Evolutionary conservation across 2,888 invertebrate species (phyloP).

Genomic region (Amaurobius ferox): DNA sequence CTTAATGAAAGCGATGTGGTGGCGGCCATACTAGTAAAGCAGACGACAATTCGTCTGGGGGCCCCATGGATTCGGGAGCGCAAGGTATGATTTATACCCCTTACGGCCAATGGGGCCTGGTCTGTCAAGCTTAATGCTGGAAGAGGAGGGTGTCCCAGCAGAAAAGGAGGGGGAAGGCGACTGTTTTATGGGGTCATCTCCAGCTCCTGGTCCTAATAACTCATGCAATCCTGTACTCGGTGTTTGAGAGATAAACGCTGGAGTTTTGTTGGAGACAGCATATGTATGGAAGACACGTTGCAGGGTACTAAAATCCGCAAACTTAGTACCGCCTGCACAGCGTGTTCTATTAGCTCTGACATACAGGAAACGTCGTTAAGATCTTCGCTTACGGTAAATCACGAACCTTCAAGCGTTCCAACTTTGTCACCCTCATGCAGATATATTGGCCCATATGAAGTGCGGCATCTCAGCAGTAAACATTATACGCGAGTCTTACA

Average conservation of each 20-base stretch:
- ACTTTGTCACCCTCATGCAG: not conserved
- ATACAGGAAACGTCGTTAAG: constrained; percentile 12
- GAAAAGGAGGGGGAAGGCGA: constrained; percentile 11
- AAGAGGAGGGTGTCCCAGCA: not conserved
- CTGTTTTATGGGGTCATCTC: constrained; percentile 70
- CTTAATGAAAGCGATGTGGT: constrained; percentile 72
- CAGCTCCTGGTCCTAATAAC: constrained; percentile 65
- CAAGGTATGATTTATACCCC: constrained; percentile 58
- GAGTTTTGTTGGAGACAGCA: constrained; percentile 35
- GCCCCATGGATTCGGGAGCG: constrained; percentile 16
- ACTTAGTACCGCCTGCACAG: constrained; percentile 38
- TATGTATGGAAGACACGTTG: constrained; percentile 62
- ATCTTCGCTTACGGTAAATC: not conserved
- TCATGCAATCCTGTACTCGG: constrained; percentile 45
- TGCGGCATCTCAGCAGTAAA: constrained; percentile 28
- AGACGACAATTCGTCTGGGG: constrained; percentile 50
- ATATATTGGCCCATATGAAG: constrained; percentile 7
- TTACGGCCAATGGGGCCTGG: constrained; percentile 52
- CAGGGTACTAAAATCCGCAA: constrained; percentile 48
- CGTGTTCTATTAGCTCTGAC: constrained; percentile 48
- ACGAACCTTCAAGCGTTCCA: not conserved
- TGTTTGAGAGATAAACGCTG: constrained; percentile 35
- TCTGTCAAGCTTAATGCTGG: constrained; percentile 37
- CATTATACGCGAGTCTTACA: constrained; percentile 28
- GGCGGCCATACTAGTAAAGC: constrained; percentile 26